phyloP scores from a whole-genome alignment of 2,113 vertebrate species.

The Hylia prasina region DNA sequence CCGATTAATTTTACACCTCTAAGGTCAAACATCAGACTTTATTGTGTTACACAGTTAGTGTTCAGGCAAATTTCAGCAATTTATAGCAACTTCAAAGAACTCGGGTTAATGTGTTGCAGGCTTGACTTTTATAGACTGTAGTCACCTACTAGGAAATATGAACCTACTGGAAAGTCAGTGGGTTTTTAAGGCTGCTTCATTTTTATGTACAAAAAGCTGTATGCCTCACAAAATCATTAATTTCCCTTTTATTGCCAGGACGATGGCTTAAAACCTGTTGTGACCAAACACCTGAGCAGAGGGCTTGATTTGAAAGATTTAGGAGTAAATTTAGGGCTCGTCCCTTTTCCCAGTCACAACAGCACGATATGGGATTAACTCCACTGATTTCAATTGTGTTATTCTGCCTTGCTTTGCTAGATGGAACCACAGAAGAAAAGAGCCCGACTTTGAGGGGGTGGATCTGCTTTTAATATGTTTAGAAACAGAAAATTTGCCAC shows the following conservation, averaged over 20 bases:
- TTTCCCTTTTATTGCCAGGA: conserved; percentile 19
- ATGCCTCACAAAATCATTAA: not conserved
- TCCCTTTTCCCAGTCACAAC: not conserved
- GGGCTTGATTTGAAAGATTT: conserved; percentile 36
- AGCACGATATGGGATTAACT: not conserved
- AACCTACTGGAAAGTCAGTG: conserved; percentile 49
- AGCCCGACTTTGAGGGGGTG: not conserved
- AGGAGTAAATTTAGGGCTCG: not conserved
- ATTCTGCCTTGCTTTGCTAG: not conserved
- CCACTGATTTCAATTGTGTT: not conserved
- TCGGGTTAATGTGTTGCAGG: not conserved
- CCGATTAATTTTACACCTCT: not conserved
- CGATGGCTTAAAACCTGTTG: conserved; percentile 29
- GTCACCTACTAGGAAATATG: conserved; percentile 36
- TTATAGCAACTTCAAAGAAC: conserved; percentile 17
- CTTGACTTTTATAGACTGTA: conserved; percentile 35
- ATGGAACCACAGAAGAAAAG: not conserved
- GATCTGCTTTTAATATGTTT: not conserved
- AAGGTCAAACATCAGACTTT: not conserved
- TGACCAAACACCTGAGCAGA: conserved; percentile 31
- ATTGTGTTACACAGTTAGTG: not conserved
- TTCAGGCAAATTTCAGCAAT: conserved; percentile 34
- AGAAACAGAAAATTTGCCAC: not conserved
- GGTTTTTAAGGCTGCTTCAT: conserved; percentile 49
- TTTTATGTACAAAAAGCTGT: conserved; percentile 32